Base-by-base conservation (phyloP, 2,113 vertebrate species). In the Podilymbus podiceps region DNA sequence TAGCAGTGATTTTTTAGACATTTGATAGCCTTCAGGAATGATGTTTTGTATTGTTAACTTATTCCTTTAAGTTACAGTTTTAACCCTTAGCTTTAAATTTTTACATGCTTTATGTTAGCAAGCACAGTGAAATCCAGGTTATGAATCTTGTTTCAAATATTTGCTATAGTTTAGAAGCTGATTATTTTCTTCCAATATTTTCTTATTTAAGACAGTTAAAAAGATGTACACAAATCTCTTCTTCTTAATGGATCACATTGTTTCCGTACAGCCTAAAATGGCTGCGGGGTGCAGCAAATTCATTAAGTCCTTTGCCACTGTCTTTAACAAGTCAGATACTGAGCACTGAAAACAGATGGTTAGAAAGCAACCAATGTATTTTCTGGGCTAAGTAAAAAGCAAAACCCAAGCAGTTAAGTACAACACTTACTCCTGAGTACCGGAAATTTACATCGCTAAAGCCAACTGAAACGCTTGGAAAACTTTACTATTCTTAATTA, bases 201-300 rank as follows among this genome's bases (percentile, higher is more conserved):
- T 82, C 21, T 64, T 42, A 17, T 5, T 76, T 58, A 30, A 27
- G 7, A 67, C 27, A 12, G 24, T 35, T 56, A 47, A 69, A 87
- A 79, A 77, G 2, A 31, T 66, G 50, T 16, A 28, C 15, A 47
- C 67, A 77, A 50, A 11, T 13, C 28, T 27, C 0, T 50, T 73
- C 50, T 75, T 77, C 24, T 35, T 66, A 17, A 53, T 7, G 28
- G 11, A 35, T 3, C 12, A 55, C 6, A 8, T 35, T 77, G 6
- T 68, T 92, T 67, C 74, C 27, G 9, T 31, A 30, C 3, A 73
- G 28, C 7, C 63, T 52, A 60, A 93, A 69, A 79, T 31, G 3
- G 1, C 12, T n/a, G 5, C 1, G 3, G 11, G 0, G 1, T 69
- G 53, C 59, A 77, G 18, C 13, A 77, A 87, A 63, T 49, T 38